Evolutionary conservation across 2,888 invertebrate species (phyloP).

Genomic region (Lithophane semibrunnea): DNA sequence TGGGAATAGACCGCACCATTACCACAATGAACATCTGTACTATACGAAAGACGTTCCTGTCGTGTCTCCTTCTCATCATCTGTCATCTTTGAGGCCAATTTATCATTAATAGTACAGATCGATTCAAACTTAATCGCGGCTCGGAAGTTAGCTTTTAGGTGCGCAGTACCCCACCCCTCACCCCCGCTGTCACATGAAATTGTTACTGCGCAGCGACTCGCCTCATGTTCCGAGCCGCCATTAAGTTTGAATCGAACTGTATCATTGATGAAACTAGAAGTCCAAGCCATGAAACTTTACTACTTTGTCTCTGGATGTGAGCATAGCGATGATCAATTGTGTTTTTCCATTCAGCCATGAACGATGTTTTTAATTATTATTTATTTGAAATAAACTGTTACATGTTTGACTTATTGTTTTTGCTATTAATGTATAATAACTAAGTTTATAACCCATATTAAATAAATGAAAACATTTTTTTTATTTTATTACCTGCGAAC

Average conservation of each 20-base stretch:
- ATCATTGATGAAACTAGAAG: neutral
- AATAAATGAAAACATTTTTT: no score
- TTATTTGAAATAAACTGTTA: neutral
- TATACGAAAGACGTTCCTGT: slow-evolving; percentile 1
- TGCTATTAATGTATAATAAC: neutral
- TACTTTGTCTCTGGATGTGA: neutral
- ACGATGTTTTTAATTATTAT: neutral
- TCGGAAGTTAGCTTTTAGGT: no score
- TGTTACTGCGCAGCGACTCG: no score
- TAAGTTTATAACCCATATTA: no score
- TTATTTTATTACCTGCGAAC: no score
- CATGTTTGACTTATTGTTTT: neutral
- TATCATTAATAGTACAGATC: neutral
- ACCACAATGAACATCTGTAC: neutral
- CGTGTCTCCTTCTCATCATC: neutral
- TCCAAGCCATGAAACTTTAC: no score
- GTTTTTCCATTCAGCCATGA: no score
- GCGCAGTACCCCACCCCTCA: no score
- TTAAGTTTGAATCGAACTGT: no score
- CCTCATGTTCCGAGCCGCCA: no score
- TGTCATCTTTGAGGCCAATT: neutral
- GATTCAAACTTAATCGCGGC: no score
- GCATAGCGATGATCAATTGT: neutral
- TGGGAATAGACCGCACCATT: neutral
- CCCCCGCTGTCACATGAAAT: no score